Percentiles rank a stretch among this genome's conserved stretches.
Conservation (phyloP, 2,113 vertebrate genomes). For the Eulemur macaco region DNA sequence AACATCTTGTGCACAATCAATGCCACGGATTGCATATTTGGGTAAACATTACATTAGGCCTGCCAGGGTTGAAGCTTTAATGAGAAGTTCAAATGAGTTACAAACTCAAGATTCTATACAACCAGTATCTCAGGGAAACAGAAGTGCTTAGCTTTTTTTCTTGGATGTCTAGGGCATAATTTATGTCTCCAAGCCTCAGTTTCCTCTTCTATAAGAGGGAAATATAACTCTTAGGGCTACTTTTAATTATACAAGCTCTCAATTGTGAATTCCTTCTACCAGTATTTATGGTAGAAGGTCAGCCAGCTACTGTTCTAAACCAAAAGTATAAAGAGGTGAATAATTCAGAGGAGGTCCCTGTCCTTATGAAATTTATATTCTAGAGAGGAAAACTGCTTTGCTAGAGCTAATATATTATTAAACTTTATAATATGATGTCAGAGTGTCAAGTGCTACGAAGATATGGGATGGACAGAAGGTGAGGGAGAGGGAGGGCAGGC, state of each 20-base stretch:
- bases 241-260: background rate
- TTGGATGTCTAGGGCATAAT: background rate
- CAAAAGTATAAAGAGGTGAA: background rate
- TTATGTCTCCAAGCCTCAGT: background rate
- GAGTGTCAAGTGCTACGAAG: background rate
- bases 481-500: accelerated
- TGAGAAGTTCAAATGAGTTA: background rate
- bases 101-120: background rate
- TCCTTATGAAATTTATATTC: background rate
- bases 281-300: background rate
- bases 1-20: background rate
- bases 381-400: background rate
- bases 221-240: background rate
- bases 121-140: background rate
- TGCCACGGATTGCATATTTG: background rate
- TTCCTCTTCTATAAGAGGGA: background rate
- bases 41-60: background rate
- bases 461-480: background rate
- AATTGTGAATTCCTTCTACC: background rate
- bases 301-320: background rate
- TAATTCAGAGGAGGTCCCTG: background rate
- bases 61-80: background rate
- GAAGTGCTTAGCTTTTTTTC: background rate
- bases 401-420: background rate
- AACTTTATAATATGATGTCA: background rate